Evolutionary conservation across 2,113 vertebrate genomes (phyloP), one percentile per base, ranked within the genome.

Genomic region (Ammodytes marinus): DNA sequence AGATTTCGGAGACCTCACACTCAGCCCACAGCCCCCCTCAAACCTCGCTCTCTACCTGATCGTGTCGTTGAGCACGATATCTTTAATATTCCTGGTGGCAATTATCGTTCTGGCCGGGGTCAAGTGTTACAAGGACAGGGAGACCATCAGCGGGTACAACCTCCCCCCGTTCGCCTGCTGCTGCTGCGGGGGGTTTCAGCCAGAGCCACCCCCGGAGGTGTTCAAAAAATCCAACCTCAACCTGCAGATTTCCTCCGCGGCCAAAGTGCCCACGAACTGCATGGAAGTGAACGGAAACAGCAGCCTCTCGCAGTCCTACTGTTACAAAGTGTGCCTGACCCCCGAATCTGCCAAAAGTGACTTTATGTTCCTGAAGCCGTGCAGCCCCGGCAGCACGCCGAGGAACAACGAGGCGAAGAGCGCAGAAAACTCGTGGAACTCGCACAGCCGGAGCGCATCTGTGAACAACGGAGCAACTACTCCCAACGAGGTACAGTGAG

Each of bases 361-460:
- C 95, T 97, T 98, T 83, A 97, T 97, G 96, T 98, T 98, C 86
- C 92, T 98, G 77, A 98, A 97, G 90, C 96, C 97, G 81, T 97
- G 95, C 94, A 97, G 95, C 87, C 94, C 96, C n/a, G 72, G 90
- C 1, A 89, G 90, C 66, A 90, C 94, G 6, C 94, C 94, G 8
- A 88, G 95, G 61, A 97, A 97, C 93, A 97, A 97, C 35, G 94
- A 93, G 79, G 91, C 96, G 74, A 97, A 96, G 77, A 94, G 93
- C 73, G 83, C 95, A 0, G 93, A 96, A 27, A 95, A 92, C 60
- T 88, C 93, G 75, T 96, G 96, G 95, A 94, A 92, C 86, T 86
- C 93, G 50, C 94, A 95, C 60, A 88, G 49, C 69, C 91, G 94
- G 72, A 91, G 91, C 82, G 79, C 89, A n/a, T 92, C 93, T 3